Evolutionary conservation across 2,888 invertebrate species (phyloP), one percentile per base, ranked within the genome.

Genomic region (Sceliomorpha sp.): DNA sequence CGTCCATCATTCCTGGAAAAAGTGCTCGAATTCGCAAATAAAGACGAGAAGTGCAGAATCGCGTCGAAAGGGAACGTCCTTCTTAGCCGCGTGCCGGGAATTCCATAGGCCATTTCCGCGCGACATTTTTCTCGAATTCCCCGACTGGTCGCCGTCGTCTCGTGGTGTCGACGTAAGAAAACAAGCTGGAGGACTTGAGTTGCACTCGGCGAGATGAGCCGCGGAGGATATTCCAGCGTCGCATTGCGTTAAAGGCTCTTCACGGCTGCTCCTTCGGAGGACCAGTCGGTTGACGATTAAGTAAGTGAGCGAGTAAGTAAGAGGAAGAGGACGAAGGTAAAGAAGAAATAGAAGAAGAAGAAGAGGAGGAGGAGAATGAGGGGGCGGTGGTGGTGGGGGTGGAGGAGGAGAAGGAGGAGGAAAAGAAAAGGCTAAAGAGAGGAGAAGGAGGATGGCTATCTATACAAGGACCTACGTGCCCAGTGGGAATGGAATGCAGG

Each of bases 401-500:
- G 72, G 66, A 67, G 59, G 70, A 27, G 47, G 51, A 53, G 50
- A 24, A 34, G 26, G 36, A 32, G n/a, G 32, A 10, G 37, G 20
- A 26, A 42, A 55, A 51, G 58, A 58, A 53, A 36, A 37, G 44
- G 51, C 34, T 50, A 60, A 60, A 55, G 20, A 36, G 66, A 48
- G 56, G 48, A 62, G 53, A 36, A 70, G 47, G 67, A 53, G 62
- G 66, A 56, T 63, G 71, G 39, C 76, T 78, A 79, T 77, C 86
- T 86, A 86, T 86, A 87, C 83, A 85, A 83, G 85, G 83, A 84
- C 83, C 86, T 85, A 81, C 81, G 81, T 81, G 79, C 62, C 81
- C 87, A 87, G 86, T 85, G 87, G 88, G 87, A 87, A 87, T 86
- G 87, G 87, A 88, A 88, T 88, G 87, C 86, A 85, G 87, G 83